Percentiles rank a stretch among this genome's conserved stretches.
These are phyloP conservation scores for Schizothorax lantsangensis DNA, from an alignment of 2,797 vertebrate species.

Conservation along the genomic window DNA sequence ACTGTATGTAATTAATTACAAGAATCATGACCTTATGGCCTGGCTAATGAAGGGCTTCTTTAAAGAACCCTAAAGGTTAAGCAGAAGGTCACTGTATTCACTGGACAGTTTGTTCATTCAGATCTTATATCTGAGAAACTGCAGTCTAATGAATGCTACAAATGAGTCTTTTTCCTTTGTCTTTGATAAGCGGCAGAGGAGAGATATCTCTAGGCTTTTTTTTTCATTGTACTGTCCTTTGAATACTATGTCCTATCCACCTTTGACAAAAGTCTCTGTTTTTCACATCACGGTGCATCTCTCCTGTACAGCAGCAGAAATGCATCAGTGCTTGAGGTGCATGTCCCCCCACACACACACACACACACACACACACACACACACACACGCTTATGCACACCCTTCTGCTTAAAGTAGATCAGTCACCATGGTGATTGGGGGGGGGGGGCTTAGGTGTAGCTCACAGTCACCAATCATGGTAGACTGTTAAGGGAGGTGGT, in stretches of 20 bases:
- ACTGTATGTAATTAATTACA: background rate
- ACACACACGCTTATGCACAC: constrained; percentile 39
- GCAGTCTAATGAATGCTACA: background rate
- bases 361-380: constrained; percentile 1
- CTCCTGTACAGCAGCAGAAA: constrained; percentile 27
- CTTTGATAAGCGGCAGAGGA: background rate
- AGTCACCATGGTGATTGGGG: constrained; percentile 66
- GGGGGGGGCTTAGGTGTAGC: constrained; percentile 52
- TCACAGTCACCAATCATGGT: constrained; percentile 62
- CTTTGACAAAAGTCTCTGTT: background rate
- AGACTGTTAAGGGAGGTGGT: constrained; percentile 6
- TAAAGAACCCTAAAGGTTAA: background rate
- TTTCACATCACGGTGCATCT: background rate
- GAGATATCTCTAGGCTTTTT: background rate
- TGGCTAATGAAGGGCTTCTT: background rate
- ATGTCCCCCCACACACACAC: constrained; percentile 29
- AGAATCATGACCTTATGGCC: background rate
- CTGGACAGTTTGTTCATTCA: background rate
- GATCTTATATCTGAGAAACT: background rate
- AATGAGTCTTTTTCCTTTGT: background rate
- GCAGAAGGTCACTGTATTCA: background rate
- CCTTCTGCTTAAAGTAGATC: constrained; percentile 57
- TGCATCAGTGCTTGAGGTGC: constrained; percentile 45
- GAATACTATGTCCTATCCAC: constrained; percentile 11
- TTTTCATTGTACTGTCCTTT: background rate